These are phyloP conservation scores for Morpho helenor DNA, from an alignment of 2,888 invertebrate genomes.

Conservation along the genomic window DNA sequence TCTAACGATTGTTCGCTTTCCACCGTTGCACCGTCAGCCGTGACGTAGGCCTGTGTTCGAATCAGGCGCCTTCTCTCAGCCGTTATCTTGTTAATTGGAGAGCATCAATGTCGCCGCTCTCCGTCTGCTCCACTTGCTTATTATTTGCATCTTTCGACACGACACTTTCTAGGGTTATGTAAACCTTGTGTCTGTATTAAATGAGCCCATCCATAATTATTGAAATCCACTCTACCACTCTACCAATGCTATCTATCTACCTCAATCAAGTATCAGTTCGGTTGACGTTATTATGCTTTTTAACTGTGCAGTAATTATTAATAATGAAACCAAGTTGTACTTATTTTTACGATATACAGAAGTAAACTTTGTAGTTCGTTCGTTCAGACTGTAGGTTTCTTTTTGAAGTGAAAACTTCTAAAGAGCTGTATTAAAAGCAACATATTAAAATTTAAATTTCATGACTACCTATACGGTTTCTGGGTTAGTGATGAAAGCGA, in stretches of 20 bases:
- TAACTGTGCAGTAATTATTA: too few species aligned
- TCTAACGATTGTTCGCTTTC: constrained; percentile 47
- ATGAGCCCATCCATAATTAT: constrained; percentile 44
- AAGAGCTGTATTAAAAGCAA: too few species aligned
- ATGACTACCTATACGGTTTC: too few species aligned
- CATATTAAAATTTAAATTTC: too few species aligned
- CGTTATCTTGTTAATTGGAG: constrained; percentile 57
- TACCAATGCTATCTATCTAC: constrained; percentile 18
- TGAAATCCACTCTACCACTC: constrained; percentile 33
- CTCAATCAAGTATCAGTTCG: constrained; percentile 13
- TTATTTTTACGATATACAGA: too few species aligned
- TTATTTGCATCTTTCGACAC: constrained; percentile 48
- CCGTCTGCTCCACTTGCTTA: constrained; percentile 40
- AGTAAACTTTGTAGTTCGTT: too few species aligned
- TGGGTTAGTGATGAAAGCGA: too few species aligned
- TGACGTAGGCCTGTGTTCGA: constrained; percentile 37
- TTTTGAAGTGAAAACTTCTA: too few species aligned
- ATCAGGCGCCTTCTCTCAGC: constrained; percentile 36
- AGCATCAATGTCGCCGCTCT: constrained; percentile 42
- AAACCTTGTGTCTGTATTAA: constrained; percentile 51
- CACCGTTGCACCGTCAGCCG: constrained; percentile 22
- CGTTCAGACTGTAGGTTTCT: too few species aligned
- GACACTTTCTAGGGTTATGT: constrained; percentile 71
- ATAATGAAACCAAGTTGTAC: too few species aligned
- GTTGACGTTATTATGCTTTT: too few species aligned